A percentile compares a stretch with the other conserved stretches of the same genome.
Evolutionary conservation across 2,113 vertebrate genomes (phyloP).

Genomic region (Burhinus bistriatus): DNA sequence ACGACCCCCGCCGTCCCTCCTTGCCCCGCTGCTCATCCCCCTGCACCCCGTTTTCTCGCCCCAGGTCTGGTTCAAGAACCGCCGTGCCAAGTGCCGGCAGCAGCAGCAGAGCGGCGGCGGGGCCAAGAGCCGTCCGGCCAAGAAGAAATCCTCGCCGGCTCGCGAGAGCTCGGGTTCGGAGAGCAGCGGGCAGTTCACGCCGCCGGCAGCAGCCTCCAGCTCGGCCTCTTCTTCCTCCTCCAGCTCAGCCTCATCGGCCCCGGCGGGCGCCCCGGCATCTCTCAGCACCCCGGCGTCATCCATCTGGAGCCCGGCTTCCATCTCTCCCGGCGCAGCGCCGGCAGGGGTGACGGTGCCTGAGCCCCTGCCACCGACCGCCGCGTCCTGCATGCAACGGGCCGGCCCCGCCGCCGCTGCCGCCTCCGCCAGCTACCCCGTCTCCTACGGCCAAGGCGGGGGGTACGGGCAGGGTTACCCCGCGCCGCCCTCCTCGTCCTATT

Average conservation of each 20-base stretch:
- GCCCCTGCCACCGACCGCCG: constrained; percentile 81
- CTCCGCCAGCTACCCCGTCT: constrained; percentile 88
- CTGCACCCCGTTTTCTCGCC: neutral
- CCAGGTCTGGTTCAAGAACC: constrained; percentile 99
- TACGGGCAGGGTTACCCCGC: constrained; percentile 91
- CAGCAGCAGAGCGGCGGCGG: constrained; percentile 88
- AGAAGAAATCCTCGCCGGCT: constrained; percentile 94
- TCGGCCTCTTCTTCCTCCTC: constrained; percentile 89
- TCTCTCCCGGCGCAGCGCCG: constrained; percentile 87
- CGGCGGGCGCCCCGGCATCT: constrained; percentile 80
- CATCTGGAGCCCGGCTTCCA: constrained; percentile 97
- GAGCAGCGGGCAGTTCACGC: constrained; percentile 97
- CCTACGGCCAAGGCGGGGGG: constrained; percentile 90
- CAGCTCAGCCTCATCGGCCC: constrained; percentile 80
- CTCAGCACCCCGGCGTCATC: constrained; percentile 88
- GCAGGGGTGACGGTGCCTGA: constrained; percentile 81
- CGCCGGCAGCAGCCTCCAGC: constrained; percentile 90
- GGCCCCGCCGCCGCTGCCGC: constrained; percentile 71
- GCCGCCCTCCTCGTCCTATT: constrained; percentile 89
- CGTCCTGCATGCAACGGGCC: constrained; percentile 94
- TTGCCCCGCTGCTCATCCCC: neutral
- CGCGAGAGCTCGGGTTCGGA: constrained; percentile 94
- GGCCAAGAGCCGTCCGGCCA: constrained; percentile 89
- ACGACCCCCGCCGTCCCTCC: neutral
- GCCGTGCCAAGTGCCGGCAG: constrained; percentile 95